Evolutionary conservation across 2,113 vertebrate genomes (phyloP), one percentile per base, ranked within the genome.

Genomic region (Reinhardtius hippoglossoides): DNA sequence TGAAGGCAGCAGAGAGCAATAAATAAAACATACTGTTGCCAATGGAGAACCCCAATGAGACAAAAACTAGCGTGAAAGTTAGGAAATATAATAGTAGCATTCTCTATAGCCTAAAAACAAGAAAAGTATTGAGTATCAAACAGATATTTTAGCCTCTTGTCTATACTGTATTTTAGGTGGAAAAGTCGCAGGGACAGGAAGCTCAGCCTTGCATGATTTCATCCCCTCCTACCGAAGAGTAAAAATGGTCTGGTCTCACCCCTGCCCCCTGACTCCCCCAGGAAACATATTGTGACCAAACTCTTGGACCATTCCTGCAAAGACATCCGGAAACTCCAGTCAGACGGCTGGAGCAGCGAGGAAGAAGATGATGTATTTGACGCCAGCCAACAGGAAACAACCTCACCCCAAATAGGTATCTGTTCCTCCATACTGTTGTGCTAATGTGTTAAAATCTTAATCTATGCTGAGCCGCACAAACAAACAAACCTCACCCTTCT

Each of bases 151-250:
- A 92, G 90, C 86, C 67, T 88, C 63, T 88, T 88, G 87, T 93
- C 80, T 94, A 93, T 91, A 88, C 88, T 90, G 90, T 87, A 89
- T 93, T 93, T 92, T 94, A 93, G 91, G 92, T 94, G 92, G 91
- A 93, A 93, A 92, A 63, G 81, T 82, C 74, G 86, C 91, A 92
- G 89, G 92, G 90, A 92, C 85, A 90, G 83, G 87, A 93, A 91
- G 82, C 85, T 87, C 88, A 92, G 83, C 91, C 90, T 94, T 93
- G 90, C 89, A 90, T 93, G 91, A 94, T 91, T 88, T 91, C 88
- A 89, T 77, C 78, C 83, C 71, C 60, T 86, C 85, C 87, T 87
- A 74, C 85, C 71, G 89, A 90, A 86, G 86, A 85, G 63, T 92
- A 93, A 86, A 91, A 87, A 90, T 90, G 84, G 82, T 94, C 76